phyloP scores from a whole-genome alignment of 2,888 invertebrate species.

The Netelia virgata region DNA sequence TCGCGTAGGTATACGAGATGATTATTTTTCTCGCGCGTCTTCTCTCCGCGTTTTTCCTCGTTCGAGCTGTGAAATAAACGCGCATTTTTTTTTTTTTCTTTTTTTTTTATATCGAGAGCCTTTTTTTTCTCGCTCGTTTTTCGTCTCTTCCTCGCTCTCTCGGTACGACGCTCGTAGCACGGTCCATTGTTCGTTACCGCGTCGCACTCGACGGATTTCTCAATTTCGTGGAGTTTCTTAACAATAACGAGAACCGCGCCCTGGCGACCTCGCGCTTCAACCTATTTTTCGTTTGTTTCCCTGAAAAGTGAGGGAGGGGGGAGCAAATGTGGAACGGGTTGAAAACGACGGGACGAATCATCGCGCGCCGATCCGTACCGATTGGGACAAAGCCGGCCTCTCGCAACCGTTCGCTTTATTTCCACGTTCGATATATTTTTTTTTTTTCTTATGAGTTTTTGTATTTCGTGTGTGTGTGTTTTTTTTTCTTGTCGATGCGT shows the following conservation, averaged over 20 bases:
- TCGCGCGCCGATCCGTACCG: constrained; percentile 44
- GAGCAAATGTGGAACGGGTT: constrained; percentile 73
- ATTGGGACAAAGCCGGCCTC: constrained; percentile 42
- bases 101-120: constrained; percentile 3
- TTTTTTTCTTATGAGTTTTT: constrained; percentile 3
- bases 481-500: neutral
- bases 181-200: constrained; percentile 40
- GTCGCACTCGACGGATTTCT: constrained; percentile 47
- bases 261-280: constrained; percentile 5
- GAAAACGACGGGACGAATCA: constrained; percentile 57
- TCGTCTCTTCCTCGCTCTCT: neutral
- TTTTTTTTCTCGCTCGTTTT: neutral
- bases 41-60: constrained; percentile 33
- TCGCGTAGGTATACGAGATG: neutral
- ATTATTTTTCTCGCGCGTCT: constrained; percentile 31
- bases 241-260: constrained; percentile 59
- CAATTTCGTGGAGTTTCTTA: constrained; percentile 45
- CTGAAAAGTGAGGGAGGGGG: constrained; percentile 53
- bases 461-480: too few species aligned
- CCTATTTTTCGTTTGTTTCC: constrained; percentile 52
- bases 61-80: constrained; percentile 73
- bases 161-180: neutral
- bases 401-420: constrained; percentile 30
- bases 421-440: constrained; percentile 48
- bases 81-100: too few species aligned